phyloP scores from a whole-genome alignment of 2,113 vertebrate genomes.

The Fregata magnificens region DNA sequence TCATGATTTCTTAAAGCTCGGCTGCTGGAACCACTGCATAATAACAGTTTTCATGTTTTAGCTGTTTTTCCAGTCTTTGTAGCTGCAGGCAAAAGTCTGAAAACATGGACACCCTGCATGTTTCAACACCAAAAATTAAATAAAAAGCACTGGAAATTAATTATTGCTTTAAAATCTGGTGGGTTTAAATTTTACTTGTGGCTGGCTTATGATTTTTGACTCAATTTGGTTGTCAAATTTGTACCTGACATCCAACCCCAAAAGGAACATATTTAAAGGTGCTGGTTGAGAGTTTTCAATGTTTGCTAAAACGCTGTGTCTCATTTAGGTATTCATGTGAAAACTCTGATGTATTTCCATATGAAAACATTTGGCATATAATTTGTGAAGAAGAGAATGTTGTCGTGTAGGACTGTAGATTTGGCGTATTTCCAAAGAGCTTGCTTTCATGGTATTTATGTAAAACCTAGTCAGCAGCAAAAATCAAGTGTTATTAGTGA shows the following conservation, averaged over 20 bases:
- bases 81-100: background rate
- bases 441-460: background rate
- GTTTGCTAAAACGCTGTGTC: background rate
- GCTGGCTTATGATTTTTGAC: background rate
- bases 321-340: background rate
- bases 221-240: background rate
- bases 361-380: background rate
- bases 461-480: background rate
- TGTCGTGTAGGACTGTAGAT: background rate
- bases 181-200: background rate
- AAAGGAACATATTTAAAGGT: background rate
- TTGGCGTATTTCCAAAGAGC: background rate
- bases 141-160: background rate
- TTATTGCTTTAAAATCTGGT: background rate
- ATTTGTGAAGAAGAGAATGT: background rate
- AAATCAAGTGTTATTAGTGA: background rate
- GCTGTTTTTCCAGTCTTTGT: background rate
- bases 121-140: conserved; percentile 13
- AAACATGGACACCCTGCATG: background rate
- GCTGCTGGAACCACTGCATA: background rate
- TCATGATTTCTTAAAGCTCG: background rate
- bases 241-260: background rate
- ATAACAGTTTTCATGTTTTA: background rate
- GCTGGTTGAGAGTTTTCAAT: background rate
- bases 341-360: background rate